Evolutionary conservation across 2,797 vertebrate genomes (phyloP).

Genomic region (Pyrrhura leucotis): DNA sequence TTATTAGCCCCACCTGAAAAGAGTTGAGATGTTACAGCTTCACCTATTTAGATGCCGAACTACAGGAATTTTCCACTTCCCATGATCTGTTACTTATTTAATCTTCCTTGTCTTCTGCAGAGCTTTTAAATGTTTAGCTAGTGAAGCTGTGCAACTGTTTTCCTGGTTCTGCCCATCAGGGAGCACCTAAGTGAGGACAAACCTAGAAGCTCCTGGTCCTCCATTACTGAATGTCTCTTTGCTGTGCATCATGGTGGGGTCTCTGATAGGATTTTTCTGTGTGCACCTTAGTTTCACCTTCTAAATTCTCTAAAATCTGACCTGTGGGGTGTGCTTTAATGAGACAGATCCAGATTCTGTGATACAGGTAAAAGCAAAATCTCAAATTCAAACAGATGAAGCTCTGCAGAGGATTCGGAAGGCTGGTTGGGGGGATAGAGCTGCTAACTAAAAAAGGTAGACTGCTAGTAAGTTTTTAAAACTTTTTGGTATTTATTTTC

Average conservation of each 20-base stretch:
- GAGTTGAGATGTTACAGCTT: background rate
- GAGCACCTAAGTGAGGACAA: background rate
- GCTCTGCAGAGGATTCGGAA: background rate
- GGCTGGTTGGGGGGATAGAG: background rate
- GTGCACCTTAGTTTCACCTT: slow-evolving; percentile 26
- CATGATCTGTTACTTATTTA: background rate
- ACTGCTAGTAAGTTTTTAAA: background rate
- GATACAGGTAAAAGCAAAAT: background rate
- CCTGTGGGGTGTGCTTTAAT: background rate
- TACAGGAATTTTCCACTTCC: background rate
- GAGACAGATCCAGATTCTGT: background rate
- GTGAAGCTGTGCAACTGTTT: background rate
- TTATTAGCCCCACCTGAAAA: background rate
- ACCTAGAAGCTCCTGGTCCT: background rate
- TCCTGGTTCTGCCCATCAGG: background rate
- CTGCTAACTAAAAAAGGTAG: background rate
- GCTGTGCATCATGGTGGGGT: slow-evolving; percentile 34
- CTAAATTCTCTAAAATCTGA: background rate
- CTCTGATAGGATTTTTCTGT: slow-evolving; percentile 49
- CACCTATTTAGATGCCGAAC: background rate
- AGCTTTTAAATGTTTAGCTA: background rate
- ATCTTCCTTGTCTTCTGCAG: background rate
- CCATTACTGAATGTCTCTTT: background rate
- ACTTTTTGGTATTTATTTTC: background rate
- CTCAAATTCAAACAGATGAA: slow-evolving; percentile 4